Conservation (phyloP, 2,888 invertebrate species). For the Troides aeacus region DNA sequence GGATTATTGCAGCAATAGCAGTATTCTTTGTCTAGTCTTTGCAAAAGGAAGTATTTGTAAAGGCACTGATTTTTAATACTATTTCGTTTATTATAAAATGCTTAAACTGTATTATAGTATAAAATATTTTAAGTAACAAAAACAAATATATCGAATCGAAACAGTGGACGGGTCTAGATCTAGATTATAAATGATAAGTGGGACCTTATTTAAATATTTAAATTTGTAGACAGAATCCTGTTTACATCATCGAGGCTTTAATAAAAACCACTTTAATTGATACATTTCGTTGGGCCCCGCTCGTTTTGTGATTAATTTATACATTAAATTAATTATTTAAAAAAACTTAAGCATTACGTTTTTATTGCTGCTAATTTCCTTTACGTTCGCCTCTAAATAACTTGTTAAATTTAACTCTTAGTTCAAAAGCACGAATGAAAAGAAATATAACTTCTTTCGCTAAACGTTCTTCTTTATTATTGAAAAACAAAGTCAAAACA, state of each 20-base stretch:
- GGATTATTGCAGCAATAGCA: too few species aligned
- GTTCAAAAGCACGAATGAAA: not conserved
- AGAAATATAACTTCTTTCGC: not conserved
- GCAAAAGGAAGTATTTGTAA: too few species aligned
- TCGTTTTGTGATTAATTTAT: slow-evolving; percentile 9
- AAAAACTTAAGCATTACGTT: not conserved
- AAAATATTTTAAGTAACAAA: not conserved
- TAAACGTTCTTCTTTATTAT: too few species aligned
- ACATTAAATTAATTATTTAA: slow-evolving; percentile 11
- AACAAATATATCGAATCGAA: slow-evolving; percentile 1
- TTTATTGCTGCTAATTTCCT: not conserved
- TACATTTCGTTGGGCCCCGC: slow-evolving; percentile 9
- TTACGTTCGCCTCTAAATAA: not conserved
- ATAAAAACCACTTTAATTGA: slow-evolving; percentile 22
- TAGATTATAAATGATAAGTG: slow-evolving; percentile 17
- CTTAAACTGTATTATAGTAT: not conserved
- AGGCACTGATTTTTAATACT: not conserved
- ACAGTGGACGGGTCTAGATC: slow-evolving; percentile 9
- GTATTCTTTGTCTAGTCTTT: too few species aligned
- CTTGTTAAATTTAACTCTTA: not conserved
- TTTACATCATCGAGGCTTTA: slow-evolving; percentile 10
- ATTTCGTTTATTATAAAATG: not conserved
- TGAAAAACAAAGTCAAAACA: too few species aligned
- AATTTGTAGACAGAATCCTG: slow-evolving; percentile 25
- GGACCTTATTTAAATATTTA: slow-evolving; percentile 20